Percentiles rank a stretch among this genome's conserved stretches.
phyloP scores from a whole-genome alignment of 2,797 vertebrate genomes.

The Anniella stebbinsi region DNA sequence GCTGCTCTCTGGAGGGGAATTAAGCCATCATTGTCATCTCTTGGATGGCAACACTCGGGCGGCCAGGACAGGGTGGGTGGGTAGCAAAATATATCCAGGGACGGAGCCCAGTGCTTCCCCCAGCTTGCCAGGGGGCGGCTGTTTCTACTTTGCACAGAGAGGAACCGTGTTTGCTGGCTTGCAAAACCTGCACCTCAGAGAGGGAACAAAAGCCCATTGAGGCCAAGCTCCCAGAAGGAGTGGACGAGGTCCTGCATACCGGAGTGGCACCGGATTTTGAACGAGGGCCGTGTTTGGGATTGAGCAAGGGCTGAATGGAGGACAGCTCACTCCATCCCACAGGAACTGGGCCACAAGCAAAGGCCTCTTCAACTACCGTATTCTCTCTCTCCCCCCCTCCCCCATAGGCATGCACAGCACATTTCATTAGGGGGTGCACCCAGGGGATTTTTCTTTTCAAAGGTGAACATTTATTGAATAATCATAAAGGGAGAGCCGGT shows the following conservation, averaged over 20 bases:
- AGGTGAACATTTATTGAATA: too few relatives aligned
- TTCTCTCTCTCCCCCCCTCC: too few relatives aligned
- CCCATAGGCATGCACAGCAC: too few relatives aligned
- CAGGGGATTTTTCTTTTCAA: too few relatives aligned
- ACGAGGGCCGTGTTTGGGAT: not conserved
- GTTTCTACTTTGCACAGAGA: too few relatives aligned
- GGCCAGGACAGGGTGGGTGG: too few relatives aligned
- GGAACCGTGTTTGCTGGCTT: not conserved
- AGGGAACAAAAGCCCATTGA: too few relatives aligned
- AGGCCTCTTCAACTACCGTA: not conserved
- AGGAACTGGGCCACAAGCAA: not conserved
- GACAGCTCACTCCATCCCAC: not conserved
- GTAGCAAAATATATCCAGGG: not conserved
- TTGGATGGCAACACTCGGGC: accelerated
- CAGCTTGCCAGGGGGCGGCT: not conserved
- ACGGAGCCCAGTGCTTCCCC: not conserved
- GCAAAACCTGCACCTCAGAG: too few relatives aligned
- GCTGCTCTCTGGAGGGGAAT: not conserved
- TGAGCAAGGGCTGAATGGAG: not conserved
- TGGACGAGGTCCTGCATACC: too few relatives aligned
- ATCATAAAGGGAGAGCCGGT: too few relatives aligned
- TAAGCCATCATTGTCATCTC: not conserved
- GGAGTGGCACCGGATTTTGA: too few relatives aligned
- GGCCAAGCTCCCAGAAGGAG: not conserved
- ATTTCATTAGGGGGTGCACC: too few relatives aligned